These are phyloP conservation scores for Myotis lucifugus DNA, from an alignment of 2,113 vertebrate species.

Conservation along the genomic window DNA sequence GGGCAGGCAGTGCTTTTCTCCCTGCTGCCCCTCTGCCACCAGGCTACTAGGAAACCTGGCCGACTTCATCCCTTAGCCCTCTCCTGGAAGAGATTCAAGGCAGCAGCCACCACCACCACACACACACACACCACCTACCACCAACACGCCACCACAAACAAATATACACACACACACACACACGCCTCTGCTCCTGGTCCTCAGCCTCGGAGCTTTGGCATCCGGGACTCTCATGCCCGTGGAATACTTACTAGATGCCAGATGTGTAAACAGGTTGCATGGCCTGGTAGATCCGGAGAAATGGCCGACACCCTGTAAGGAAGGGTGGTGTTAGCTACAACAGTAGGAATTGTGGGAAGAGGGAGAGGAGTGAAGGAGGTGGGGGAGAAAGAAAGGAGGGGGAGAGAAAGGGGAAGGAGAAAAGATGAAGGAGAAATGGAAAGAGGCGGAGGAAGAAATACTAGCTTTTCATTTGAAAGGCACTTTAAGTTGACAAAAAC, in stretches of 20 bases:
- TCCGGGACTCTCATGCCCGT: neutral
- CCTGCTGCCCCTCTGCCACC: neutral
- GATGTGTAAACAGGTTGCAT: conserved; percentile 99
- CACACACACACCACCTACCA: no score
- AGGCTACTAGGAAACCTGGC: neutral
- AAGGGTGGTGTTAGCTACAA: conserved; percentile 56
- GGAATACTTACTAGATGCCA: conserved; percentile 96
- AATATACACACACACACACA: neutral
- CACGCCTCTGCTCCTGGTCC: neutral
- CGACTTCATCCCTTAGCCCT: neutral
- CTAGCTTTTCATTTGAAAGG: neutral
- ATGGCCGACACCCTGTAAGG: conserved; percentile 95
- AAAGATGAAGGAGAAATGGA: neutral
- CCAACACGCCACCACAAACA: no score
- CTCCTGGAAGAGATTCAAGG: neutral
- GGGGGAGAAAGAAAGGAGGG: neutral
- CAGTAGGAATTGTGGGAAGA: neutral
- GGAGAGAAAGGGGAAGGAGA: neutral
- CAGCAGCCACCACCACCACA: neutral
- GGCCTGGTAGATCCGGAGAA: conserved; percentile 99
- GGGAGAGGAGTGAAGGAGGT: neutral
- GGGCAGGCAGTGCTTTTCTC: neutral
- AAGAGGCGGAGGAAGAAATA: neutral
- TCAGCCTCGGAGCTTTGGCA: neutral
- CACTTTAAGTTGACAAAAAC: neutral